Evolutionary conservation across 2,113 vertebrate genomes (phyloP).

Genomic region (Butastur rufipennis): DNA sequence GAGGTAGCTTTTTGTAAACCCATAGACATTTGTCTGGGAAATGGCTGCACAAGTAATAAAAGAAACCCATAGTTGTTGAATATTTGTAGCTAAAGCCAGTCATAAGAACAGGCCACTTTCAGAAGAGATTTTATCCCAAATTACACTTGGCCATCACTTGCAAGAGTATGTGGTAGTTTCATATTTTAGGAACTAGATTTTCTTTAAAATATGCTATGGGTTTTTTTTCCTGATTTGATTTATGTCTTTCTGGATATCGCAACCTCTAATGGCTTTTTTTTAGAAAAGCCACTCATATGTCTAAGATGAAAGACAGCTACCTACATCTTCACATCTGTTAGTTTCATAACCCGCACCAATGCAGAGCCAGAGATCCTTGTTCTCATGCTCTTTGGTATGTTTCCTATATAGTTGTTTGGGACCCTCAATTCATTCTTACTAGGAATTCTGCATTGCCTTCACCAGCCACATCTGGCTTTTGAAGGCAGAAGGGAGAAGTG

Average conservation of each 20-base stretch:
- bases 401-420: background rate
- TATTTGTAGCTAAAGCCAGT: background rate
- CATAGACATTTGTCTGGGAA: background rate
- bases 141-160: background rate
- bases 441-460: background rate
- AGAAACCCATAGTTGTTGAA: background rate
- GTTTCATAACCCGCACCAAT: background rate
- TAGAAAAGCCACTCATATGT: fast-evolving
- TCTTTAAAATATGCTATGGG: background rate
- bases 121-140: background rate
- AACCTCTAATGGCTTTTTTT: background rate
- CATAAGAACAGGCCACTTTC: background rate
- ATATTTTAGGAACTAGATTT: background rate
- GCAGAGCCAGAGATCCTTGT: background rate
- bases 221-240: background rate
- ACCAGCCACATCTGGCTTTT: background rate
- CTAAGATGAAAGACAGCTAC: background rate
- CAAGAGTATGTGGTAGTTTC: background rate
- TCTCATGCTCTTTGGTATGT: background rate
- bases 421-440: background rate
- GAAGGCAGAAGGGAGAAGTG: background rate
- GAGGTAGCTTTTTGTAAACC: background rate
- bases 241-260: background rate
- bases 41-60: background rate
- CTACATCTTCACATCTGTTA: background rate